Conservation (phyloP, 1,140 invertebrate species). For the Drosophila kohkoa region DNA sequence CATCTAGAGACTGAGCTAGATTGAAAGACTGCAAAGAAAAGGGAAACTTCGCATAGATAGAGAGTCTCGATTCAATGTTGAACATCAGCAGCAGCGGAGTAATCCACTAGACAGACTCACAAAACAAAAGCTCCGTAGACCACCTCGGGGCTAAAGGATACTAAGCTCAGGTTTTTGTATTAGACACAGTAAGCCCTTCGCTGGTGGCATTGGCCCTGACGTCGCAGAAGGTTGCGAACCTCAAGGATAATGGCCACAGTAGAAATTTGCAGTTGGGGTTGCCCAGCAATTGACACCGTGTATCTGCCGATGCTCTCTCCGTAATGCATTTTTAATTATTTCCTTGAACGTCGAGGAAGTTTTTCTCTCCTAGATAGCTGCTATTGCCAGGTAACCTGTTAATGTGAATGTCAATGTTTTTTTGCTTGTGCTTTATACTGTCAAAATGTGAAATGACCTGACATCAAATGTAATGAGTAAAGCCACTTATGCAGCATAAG, state of each 20-base stretch:
- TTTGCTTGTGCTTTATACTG: not conserved
- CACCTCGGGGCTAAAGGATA: not conserved
- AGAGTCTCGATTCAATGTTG: not conserved
- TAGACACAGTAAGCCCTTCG: conserved; percentile 32
- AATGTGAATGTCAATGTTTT: not conserved
- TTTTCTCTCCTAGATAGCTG: not conserved
- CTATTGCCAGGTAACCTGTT: conserved; percentile 9
- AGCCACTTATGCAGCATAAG: conserved; percentile 8
- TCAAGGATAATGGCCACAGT: conserved; percentile 42
- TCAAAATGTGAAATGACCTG: conserved; percentile 18
- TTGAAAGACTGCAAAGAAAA: conserved; percentile 42
- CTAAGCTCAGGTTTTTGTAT: conserved; percentile 31
- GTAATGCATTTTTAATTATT: conserved; percentile 64
- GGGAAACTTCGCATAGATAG: conserved; percentile 42
- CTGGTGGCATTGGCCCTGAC: conserved; percentile 62
- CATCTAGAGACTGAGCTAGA: conserved; percentile 4
- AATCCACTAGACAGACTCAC: conserved; percentile 23
- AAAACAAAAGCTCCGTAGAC: conserved; percentile 28
- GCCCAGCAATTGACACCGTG: conserved; percentile 49
- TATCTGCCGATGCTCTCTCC: conserved; percentile 5
- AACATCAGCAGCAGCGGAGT: conserved; percentile 1
- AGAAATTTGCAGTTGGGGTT: conserved; percentile 43
- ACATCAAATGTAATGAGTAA: conserved; percentile 19
- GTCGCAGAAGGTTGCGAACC: conserved; percentile 32
- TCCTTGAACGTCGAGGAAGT: conserved; percentile 7